Percentiles rank a stretch among this genome's conserved stretches.
phyloP scores from a whole-genome alignment of 2,113 vertebrate genomes.

The Barbus barbus region DNA sequence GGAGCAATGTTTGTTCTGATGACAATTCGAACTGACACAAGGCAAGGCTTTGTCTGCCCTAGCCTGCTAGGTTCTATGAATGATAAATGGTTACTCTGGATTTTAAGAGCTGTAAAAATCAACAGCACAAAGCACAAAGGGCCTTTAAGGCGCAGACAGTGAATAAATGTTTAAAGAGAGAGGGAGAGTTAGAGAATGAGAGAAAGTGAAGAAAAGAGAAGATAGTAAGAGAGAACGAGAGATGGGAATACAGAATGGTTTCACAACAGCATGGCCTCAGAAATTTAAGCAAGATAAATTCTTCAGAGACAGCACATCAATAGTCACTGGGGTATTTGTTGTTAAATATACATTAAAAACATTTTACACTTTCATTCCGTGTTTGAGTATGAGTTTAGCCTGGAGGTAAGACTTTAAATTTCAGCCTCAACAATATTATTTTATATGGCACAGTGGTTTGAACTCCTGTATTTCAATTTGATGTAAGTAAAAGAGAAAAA shows the following conservation, averaged over 20 bases:
- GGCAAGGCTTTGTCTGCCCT: constrained; percentile 50
- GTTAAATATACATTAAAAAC: constrained; percentile 99
- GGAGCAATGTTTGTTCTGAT: constrained; percentile 56
- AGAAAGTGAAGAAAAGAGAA: constrained; percentile 57
- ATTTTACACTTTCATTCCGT: constrained; percentile 97
- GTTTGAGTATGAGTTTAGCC: constrained; percentile 88
- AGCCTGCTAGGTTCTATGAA: constrained; percentile 72
- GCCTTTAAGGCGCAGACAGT: constrained; percentile 76
- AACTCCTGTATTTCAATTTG: constrained; percentile 72
- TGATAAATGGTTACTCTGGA: constrained; percentile 74
- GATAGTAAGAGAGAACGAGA: constrained; percentile 18
- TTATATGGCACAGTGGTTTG: constrained; percentile 69
- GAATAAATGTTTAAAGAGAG: constrained; percentile 90
- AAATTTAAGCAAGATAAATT: constrained; percentile 73
- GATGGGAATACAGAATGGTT: constrained; percentile 54
- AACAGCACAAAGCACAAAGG: constrained; percentile 77
- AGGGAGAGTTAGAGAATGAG: constrained; percentile 55
- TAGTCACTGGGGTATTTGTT: constrained; percentile 92
- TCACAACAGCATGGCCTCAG: constrained; percentile 70
- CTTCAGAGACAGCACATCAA: constrained; percentile 92
- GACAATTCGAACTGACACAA: constrained; percentile 73
- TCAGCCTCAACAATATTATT: constrained; percentile 81
- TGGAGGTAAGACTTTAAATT: constrained; percentile 94
- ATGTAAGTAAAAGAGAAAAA: constrained; percentile 69
- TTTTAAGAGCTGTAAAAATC: constrained; percentile 74